Conservation (phyloP, 2,888 invertebrate genomes). For the Netelia melanura region DNA sequence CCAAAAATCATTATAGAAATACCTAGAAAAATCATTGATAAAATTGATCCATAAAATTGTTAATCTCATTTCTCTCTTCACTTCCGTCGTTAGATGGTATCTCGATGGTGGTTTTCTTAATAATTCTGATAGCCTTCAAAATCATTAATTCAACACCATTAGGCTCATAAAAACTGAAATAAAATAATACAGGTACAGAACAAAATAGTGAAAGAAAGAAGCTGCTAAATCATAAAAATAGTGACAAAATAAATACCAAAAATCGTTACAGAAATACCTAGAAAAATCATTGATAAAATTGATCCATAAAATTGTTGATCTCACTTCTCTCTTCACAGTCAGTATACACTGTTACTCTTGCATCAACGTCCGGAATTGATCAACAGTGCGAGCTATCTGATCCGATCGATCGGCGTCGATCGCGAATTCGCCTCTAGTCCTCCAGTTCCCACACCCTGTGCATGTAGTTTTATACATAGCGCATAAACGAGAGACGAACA, state of each 20-base stretch:
- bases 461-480: slow-evolving; percentile 26
- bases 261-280: too few species aligned
- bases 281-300: too few species aligned
- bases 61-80: not conserved
- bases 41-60: not conserved
- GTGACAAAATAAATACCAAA: too few species aligned
- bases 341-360: not conserved
- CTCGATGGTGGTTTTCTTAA: not conserved
- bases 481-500: slow-evolving; percentile 31
- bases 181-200: too few species aligned
- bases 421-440: slow-evolving; percentile 3
- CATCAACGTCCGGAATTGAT: not conserved
- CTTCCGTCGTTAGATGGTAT: not conserved
- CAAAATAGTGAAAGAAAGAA: too few species aligned
- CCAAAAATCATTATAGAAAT: too few species aligned
- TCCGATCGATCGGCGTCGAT: slow-evolving; percentile 9
- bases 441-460: slow-evolving; percentile 24
- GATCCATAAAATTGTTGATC: not conserved
- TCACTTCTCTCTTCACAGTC: not conserved
- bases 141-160: too few species aligned
- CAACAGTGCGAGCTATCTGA: not conserved
- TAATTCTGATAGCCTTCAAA: too few species aligned
- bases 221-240: too few species aligned
- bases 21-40: too few species aligned
- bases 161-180: too few species aligned